A percentile compares a stretch with the other conserved stretches of the same genome.
Evolutionary conservation across 2,888 invertebrate species (phyloP).

Genomic region (Lydus trimaculatus): DNA sequence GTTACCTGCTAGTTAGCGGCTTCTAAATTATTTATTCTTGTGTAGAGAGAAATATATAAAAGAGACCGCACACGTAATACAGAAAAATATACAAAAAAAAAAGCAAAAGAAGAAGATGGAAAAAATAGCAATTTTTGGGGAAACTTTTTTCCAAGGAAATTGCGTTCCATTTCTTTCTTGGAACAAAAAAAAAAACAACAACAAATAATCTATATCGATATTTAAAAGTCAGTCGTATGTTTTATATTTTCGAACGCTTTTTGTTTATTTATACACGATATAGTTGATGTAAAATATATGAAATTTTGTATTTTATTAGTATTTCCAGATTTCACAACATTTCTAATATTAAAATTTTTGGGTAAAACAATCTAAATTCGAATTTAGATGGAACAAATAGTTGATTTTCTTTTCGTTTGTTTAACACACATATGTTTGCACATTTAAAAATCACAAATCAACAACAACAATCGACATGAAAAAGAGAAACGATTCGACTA

Average conservation of each 20-base stretch:
- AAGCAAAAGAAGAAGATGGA: background rate
- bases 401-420: background rate
- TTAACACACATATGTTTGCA: too few relatives aligned
- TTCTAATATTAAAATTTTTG: slow-evolving; percentile 7
- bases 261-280: slow-evolving; percentile 25
- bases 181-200: too few relatives aligned
- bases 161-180: background rate
- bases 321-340: background rate
- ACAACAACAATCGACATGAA: background rate
- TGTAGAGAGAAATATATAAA: background rate
- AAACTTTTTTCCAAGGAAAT: background rate
- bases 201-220: background rate
- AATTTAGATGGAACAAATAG: background rate
- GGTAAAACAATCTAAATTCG: background rate
- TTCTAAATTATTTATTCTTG: slow-evolving; percentile 28
- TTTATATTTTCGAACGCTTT: slow-evolving; percentile 16
- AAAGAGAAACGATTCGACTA: background rate
- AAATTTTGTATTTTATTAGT: slow-evolving; percentile 30
- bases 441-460: too few relatives aligned
- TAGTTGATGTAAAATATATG: slow-evolving; percentile 26
- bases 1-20: slow-evolving; percentile 41
- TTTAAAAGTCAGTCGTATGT: slow-evolving; percentile 22
- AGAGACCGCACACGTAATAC: slow-evolving; percentile 17
- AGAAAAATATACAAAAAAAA: background rate
- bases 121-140: background rate